Evolutionary conservation across 2,797 vertebrate genomes (phyloP), one percentile per base, ranked within the genome.

Genomic region (Lepus oiostolus): DNA sequence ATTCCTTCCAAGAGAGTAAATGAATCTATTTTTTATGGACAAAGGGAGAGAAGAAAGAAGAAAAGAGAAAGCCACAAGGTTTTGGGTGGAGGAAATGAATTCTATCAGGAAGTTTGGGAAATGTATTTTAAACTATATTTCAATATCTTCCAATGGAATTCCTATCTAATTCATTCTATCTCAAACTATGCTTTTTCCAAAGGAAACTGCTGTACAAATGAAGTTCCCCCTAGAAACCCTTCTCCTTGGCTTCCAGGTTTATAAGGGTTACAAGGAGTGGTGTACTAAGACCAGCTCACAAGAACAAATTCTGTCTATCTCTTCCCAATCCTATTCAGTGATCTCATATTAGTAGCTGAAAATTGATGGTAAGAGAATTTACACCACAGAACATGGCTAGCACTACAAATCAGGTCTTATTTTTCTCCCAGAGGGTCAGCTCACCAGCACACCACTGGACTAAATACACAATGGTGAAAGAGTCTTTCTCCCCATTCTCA

Each of bases 331-430:
- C 30, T 65, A 75, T n/a, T 94, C 65, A 79, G 38, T 63, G 35
- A 62, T 24, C 16, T 93, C 79, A 54, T 7, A 72, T 4, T 30
- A 26, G 14, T 85, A 90, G 16, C 30, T 72, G 89, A 52, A 77
- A 91, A 91, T 72, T 67, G 50, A 32, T 26, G 4, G 11, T 88
- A 12, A 12, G 7, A 87, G 7, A 87, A 90, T 89, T 96, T 87
- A 75, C 22, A 88, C 63, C 87, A 88, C 22, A 96, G 74, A 93
- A 85, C 88, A 28, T 90, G 65, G 72, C 30, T 90, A 94, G 79
- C 13, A 62, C 22, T 62, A 38, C 10, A 68, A 84, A 67, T 89
- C 2, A 79, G 50, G 19, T 7, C 24, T 72, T 6, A 50, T 9
- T 60, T 93, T 32, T 50, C 4, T 32, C 58, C 17, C 22, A 65